Percentiles rank a stretch among this genome's conserved stretches.
phyloP scores from a whole-genome alignment of 2,888 invertebrate genomes.

The Cheilosia vernalis region DNA sequence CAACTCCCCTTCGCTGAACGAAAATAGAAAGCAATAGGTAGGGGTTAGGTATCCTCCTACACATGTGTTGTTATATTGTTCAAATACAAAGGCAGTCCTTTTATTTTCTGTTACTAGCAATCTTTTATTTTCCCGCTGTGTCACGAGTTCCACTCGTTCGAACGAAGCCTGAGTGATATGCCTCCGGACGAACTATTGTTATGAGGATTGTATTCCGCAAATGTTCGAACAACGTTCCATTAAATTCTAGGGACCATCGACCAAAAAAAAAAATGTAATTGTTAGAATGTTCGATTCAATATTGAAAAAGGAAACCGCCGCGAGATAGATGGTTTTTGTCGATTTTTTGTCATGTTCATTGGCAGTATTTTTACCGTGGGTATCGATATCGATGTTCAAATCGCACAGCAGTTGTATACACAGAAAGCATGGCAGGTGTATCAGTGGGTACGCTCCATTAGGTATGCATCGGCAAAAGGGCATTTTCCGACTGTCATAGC shows the following conservation, averaged over 20 bases:
- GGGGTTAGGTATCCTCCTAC: neutral
- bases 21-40: neutral
- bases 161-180: slow-evolving; percentile 55
- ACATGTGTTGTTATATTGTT: slow-evolving; percentile 1
- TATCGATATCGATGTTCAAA: slow-evolving; percentile 29
- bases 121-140: neutral
- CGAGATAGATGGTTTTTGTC: slow-evolving; percentile 24
- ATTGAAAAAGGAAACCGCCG: slow-evolving; percentile 48
- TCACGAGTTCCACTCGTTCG: slow-evolving; percentile 45
- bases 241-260: neutral
- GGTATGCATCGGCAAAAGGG: slow-evolving; percentile 37
- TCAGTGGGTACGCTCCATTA: slow-evolving; percentile 52
- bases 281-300: slow-evolving; percentile 39
- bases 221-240: slow-evolving; percentile 4
- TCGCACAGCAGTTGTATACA: slow-evolving; percentile 4
- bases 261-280: slow-evolving; percentile 25
- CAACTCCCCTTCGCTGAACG: too few species aligned
- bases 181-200: slow-evolving; percentile 35
- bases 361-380: neutral
- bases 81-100: slow-evolving; percentile 4
- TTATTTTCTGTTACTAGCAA: neutral
- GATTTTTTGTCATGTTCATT: neutral
- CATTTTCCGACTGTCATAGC: slow-evolving; percentile 44
- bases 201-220: neutral
- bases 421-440: slow-evolving; percentile 32